These are phyloP conservation scores for Mythimna albipuncta DNA, from an alignment of 2,888 invertebrate species.

Conservation along the genomic window DNA sequence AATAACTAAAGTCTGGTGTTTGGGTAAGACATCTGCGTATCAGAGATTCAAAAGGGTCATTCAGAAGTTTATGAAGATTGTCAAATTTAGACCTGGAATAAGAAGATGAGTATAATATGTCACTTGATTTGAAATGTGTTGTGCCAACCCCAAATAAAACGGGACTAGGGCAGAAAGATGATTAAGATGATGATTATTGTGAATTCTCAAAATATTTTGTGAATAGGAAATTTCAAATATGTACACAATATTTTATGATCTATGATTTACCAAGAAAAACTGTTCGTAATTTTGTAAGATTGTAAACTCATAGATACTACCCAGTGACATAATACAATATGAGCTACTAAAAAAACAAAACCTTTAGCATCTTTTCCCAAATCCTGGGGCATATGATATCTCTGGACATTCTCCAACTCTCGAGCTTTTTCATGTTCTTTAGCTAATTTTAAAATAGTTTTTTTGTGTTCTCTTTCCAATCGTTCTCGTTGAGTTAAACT, in stretches of 20 bases:
- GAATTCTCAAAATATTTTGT: too few relatives aligned
- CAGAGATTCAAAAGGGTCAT: not conserved
- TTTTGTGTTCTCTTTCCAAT: slow-evolving; percentile 96
- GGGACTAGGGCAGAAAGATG: too few relatives aligned
- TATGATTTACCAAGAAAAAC: not conserved
- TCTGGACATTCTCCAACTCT: slow-evolving; percentile 97
- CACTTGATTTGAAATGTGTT: not conserved
- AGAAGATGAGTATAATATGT: not conserved
- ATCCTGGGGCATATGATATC: slow-evolving; percentile 98
- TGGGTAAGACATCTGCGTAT: not conserved
- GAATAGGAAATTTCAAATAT: not conserved
- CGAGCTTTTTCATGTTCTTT: slow-evolving; percentile 98
- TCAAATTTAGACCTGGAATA: not conserved
- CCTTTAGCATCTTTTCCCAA: slow-evolving; percentile 93
- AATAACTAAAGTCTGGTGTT: not conserved
- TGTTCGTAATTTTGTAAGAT: not conserved
- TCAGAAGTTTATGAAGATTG: not conserved
- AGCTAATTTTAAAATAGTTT: slow-evolving; percentile 96
- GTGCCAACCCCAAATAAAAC: too few relatives aligned
- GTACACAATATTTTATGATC: not conserved
- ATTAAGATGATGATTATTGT: not conserved
- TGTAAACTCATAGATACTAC: not conserved
- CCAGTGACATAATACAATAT: too few relatives aligned
- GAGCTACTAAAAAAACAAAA: slow-evolving; percentile 62
- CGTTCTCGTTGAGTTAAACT: slow-evolving; percentile 97